phyloP scores from a whole-genome alignment of 2,888 invertebrate species.

The Dermolepida albohirtum region DNA sequence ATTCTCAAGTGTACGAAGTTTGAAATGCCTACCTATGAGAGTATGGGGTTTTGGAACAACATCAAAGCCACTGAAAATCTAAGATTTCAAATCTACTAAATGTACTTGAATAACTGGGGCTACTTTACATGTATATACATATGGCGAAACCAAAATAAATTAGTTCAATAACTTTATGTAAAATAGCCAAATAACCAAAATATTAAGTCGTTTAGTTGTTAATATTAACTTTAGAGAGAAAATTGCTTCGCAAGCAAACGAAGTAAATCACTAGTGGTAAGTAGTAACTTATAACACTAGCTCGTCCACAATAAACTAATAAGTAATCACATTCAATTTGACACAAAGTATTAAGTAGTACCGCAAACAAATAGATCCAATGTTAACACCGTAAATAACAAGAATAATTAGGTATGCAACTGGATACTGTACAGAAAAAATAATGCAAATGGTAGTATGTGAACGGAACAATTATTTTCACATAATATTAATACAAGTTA shows the following conservation, averaged over 20 bases:
- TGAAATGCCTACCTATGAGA: too few relatives aligned
- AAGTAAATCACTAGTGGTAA: not conserved
- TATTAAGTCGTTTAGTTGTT: too few relatives aligned
- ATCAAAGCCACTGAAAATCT: too few relatives aligned
- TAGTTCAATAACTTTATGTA: too few relatives aligned
- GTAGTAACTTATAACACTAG: not conserved
- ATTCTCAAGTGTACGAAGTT: too few relatives aligned
- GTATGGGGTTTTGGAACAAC: too few relatives aligned
- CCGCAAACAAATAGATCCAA: not conserved
- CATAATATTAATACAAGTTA: conserved; percentile 16
- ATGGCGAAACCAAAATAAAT: too few relatives aligned
- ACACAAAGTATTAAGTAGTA: conserved; percentile 25
- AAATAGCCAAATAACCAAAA: too few relatives aligned
- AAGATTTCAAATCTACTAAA: too few relatives aligned
- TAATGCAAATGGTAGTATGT: conserved; percentile 1
- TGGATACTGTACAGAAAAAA: not conserved
- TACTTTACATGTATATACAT: too few relatives aligned
- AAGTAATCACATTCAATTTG: conserved; percentile 3
- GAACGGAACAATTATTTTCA: conserved; percentile 17
- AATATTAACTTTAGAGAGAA: too few relatives aligned
- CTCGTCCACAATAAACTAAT: not conserved
- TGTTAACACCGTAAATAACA: conserved; percentile 6
- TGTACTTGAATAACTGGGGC: too few relatives aligned
- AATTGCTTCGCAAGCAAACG: not conserved
- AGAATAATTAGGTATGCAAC: conserved; percentile 6